Conservation (phyloP, 2,888 invertebrate genomes). For the Sinopyrophorus schimmeli region DNA sequence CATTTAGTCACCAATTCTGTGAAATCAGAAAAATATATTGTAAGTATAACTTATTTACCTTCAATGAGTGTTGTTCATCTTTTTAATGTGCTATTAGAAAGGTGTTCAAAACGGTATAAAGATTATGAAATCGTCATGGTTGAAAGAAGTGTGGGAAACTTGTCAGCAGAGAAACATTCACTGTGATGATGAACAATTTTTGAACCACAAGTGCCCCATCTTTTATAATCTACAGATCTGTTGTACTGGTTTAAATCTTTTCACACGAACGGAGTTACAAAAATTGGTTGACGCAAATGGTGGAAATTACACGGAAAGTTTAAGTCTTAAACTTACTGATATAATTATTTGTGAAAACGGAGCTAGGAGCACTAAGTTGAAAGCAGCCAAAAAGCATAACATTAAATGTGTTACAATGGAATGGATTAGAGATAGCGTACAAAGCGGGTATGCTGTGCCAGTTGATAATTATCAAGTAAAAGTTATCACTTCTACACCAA, state of each 20-base stretch:
- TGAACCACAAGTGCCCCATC: slow-evolving; percentile 65
- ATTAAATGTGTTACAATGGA: slow-evolving; percentile 69
- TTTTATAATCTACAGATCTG: slow-evolving; percentile 80
- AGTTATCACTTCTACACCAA: slow-evolving; percentile 72
- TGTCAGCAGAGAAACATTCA: slow-evolving; percentile 65
- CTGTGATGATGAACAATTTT: slow-evolving; percentile 68
- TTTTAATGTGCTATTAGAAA: slow-evolving; percentile 59
- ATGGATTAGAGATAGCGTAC: slow-evolving; percentile 82
- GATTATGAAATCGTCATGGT: slow-evolving; percentile 79
- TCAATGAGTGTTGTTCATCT: background rate
- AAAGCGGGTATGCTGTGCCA: slow-evolving; percentile 70
- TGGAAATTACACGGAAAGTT: slow-evolving; percentile 56
- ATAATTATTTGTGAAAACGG: slow-evolving; percentile 62
- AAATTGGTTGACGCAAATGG: slow-evolving; percentile 75
- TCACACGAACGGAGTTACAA: slow-evolving; percentile 67
- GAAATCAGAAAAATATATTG: slow-evolving; percentile 76
- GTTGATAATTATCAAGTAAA: slow-evolving; percentile 62
- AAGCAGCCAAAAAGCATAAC: slow-evolving; percentile 58
- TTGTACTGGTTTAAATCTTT: slow-evolving; percentile 69
- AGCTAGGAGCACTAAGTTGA: slow-evolving; percentile 72
- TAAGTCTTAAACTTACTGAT: slow-evolving; percentile 61
- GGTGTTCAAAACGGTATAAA: slow-evolving; percentile 69
- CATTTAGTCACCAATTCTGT: slow-evolving; percentile 81
- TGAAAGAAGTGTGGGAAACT: slow-evolving; percentile 77
- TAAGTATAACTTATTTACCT: slow-evolving; percentile 54